Percentiles rank a stretch among this genome's conserved stretches.
These are phyloP conservation scores for Melieria crassipennis DNA, from an alignment of 2,888 invertebrate genomes.

Conservation along the genomic window DNA sequence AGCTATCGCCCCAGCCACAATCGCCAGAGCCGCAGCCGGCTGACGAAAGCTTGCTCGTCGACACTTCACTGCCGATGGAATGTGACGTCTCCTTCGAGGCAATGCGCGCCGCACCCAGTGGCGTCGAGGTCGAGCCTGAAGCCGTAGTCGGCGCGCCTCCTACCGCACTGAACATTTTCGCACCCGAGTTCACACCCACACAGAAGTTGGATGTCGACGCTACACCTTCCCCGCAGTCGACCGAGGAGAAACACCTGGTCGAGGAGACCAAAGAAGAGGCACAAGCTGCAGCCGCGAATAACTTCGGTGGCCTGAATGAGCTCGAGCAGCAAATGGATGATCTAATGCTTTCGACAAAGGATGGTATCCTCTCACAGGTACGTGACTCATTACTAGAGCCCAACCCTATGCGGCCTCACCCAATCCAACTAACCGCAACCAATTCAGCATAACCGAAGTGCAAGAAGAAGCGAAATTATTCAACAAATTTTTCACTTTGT, in stretches of 20 bases:
- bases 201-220: constrained; percentile 38
- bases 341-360: constrained; percentile 39
- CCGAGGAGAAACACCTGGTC: constrained; percentile 56
- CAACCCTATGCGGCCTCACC: not conserved
- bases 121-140: constrained; percentile 11
- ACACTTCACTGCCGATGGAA: constrained; percentile 19
- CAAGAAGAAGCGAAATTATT: too few species aligned
- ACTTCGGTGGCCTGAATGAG: constrained; percentile 15
- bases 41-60: constrained; percentile 22
- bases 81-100: constrained; percentile 17
- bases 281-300: constrained; percentile 15
- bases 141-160: not conserved
- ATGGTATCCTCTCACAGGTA: constrained; percentile 46
- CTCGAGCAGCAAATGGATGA: constrained; percentile 37
- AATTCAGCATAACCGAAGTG: too few species aligned
- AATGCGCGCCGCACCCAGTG: constrained; percentile 19
- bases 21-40: not conserved
- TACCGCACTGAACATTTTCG: constrained; percentile 31
- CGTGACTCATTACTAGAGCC: constrained; percentile 11
- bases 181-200: constrained; percentile 12
- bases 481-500: too few species aligned
- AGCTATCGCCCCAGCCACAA: not conserved
- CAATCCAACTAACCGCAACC: too few species aligned
- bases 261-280: constrained; percentile 56
- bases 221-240: constrained; percentile 48